phyloP scores from a whole-genome alignment of 2,888 invertebrate genomes.

The Malachius bipustulatus region DNA sequence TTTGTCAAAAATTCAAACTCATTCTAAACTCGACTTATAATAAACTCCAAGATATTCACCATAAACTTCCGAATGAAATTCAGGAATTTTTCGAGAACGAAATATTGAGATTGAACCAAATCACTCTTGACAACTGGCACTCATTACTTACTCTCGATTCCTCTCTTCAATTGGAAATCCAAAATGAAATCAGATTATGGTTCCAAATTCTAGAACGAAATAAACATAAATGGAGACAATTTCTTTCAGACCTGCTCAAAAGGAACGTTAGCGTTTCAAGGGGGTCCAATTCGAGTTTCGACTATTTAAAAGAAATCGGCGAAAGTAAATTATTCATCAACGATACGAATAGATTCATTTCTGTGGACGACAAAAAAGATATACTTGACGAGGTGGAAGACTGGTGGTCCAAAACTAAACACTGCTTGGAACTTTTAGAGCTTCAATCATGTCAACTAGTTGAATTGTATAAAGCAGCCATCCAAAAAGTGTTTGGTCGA shows the following conservation, averaged over 20 bases:
- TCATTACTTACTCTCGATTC: conserved; percentile 24
- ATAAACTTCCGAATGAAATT: conserved; percentile 25
- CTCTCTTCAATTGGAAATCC: conserved; percentile 23
- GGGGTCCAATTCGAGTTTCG: too few relatives aligned
- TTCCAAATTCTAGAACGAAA: neutral
- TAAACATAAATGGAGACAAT: conserved; percentile 1
- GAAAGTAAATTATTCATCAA: too few relatives aligned
- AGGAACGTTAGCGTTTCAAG: neutral
- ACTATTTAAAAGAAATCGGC: too few relatives aligned
- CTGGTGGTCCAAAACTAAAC: neutral
- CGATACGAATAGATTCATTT: too few relatives aligned
- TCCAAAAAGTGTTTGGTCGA: neutral
- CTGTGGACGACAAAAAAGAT: too few relatives aligned
- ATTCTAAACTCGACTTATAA: conserved; percentile 24
- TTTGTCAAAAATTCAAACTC: conserved; percentile 23
- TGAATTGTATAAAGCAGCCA: neutral
- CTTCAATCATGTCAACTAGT: neutral
- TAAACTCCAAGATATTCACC: conserved; percentile 24
- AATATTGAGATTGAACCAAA: conserved; percentile 29
- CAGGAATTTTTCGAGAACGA: conserved; percentile 29
- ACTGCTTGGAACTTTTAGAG: neutral
- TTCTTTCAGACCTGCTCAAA: neutral
- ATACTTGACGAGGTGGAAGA: neutral
- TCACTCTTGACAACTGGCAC: conserved; percentile 27
- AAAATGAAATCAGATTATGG: conserved; percentile 24